Evolutionary conservation across 2,797 vertebrate species (phyloP).

Genomic region (Erpetoichthys calabaricus): DNA sequence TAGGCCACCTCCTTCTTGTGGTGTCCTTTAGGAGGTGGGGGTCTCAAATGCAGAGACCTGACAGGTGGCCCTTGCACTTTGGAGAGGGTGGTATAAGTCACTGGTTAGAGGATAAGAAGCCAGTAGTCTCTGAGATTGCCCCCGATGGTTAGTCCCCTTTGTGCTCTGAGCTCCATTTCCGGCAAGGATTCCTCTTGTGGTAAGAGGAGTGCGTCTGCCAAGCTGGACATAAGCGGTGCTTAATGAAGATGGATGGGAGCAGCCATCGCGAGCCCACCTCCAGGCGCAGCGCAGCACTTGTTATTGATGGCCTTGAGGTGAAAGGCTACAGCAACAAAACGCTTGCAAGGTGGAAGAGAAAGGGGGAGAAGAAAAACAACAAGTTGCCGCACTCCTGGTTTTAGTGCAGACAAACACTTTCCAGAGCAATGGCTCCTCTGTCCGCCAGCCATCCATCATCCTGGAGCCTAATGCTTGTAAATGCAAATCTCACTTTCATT

Average conservation of each 20-base stretch:
- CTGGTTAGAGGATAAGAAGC: too few relatives aligned
- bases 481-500: constrained; percentile 47
- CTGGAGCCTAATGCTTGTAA: constrained; percentile 23
- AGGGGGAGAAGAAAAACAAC: constrained; percentile 9
- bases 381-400: constrained; percentile 23
- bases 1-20: too few relatives aligned
- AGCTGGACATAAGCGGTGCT: neutral
- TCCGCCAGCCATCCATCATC: constrained; percentile 40
- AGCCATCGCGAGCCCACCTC: constrained; percentile 19
- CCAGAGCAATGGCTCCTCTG: constrained; percentile 24
- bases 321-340: constrained; percentile 42
- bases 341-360: constrained; percentile 32
- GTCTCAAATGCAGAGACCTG: too few relatives aligned
- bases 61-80: too few relatives aligned
- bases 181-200: too few relatives aligned
- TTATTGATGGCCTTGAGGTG: constrained; percentile 50
- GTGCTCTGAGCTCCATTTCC: too few relatives aligned
- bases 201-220: too few relatives aligned
- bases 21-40: too few relatives aligned
- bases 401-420: constrained; percentile 22
- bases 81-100: too few relatives aligned
- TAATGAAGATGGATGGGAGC: constrained; percentile 49
- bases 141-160: too few relatives aligned
- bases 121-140: too few relatives aligned
- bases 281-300: constrained; percentile 23